A percentile compares a stretch with the other conserved stretches of the same genome.
These are phyloP conservation scores for Ditylenchus dipsaci DNA, from an alignment of 1,140 invertebrate species.

Conservation along the genomic window DNA sequence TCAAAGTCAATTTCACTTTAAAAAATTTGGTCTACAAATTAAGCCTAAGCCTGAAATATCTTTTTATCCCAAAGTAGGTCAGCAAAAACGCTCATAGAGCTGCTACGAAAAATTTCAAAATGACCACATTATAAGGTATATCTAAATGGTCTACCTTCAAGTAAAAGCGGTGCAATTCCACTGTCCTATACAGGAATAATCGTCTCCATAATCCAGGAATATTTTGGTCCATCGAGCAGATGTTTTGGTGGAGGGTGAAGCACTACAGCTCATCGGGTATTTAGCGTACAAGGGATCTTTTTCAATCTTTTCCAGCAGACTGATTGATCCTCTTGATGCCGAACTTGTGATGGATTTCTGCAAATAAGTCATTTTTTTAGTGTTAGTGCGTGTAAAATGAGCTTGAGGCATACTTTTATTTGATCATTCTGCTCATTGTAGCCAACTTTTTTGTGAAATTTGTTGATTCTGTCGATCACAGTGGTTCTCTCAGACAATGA, in stretches of 20 bases:
- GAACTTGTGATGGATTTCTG: not conserved
- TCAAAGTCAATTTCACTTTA: too few relatives aligned
- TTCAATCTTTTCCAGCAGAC: conserved; percentile 3
- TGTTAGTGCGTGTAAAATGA: not conserved
- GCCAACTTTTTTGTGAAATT: conserved; percentile 13
- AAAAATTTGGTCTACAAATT: too few relatives aligned
- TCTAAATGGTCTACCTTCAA: conserved; percentile 73
- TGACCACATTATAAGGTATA: too few relatives aligned
- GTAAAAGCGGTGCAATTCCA: conserved; percentile 75
- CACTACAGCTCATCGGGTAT: conserved; percentile 14
- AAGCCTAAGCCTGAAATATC: too few relatives aligned
- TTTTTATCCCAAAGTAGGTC: too few relatives aligned
- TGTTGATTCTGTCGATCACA: conserved; percentile 19
- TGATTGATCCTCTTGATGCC: not conserved
- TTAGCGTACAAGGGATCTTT: conserved; percentile 28
- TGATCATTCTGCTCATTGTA: not conserved
- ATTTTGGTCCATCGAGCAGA: conserved; percentile 79
- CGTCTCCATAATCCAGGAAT: conserved; percentile 81
- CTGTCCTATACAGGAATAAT: conserved; percentile 85
- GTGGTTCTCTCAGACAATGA: conserved; percentile 14
- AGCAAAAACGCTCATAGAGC: too few relatives aligned
- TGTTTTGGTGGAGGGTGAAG: conserved; percentile 60
- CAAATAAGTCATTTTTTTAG: not conserved
- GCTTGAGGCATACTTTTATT: not conserved
- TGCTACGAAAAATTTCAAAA: too few relatives aligned